Conservation (phyloP, 1,140 invertebrate species). For the Drosophila tristis region DNA sequence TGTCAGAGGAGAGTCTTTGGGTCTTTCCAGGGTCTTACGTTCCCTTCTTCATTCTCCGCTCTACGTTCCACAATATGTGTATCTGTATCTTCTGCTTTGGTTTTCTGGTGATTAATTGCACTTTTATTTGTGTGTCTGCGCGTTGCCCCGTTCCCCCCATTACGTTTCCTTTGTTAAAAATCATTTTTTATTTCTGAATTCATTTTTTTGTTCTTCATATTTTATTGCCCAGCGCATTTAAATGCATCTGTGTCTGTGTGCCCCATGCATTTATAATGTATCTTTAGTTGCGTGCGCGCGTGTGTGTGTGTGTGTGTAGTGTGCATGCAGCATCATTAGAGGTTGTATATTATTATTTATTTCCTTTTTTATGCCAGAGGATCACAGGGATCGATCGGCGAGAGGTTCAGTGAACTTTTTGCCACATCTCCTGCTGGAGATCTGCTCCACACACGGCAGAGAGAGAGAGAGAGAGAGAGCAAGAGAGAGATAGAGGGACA, state of each 20-base stretch:
- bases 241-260: conserved; percentile 13
- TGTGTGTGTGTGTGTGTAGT: conserved; percentile 12
- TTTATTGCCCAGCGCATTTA: conserved; percentile 68
- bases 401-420: conserved; percentile 65
- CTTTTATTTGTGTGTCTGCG: conserved; percentile 72
- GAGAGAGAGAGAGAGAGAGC: too few species aligned
- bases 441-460: too few species aligned
- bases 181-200: conserved; percentile 41
- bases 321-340: conserved; percentile 66
- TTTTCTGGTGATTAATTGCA: conserved; percentile 78
- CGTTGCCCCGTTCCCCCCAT: neutral
- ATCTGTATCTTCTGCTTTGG: conserved; percentile 24
- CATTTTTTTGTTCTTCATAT: conserved; percentile 52
- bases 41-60: conserved; percentile 7
- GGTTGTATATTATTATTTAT: conserved; percentile 59
- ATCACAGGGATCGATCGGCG: conserved; percentile 19
- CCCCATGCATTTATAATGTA: too few species aligned
- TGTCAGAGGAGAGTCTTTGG: conserved; percentile 50
- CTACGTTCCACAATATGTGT: conserved; percentile 15
- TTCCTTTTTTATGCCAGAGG: conserved; percentile 16
- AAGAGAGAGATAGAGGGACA: too few species aligned
- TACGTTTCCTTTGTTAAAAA: conserved; percentile 50
- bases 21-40: conserved; percentile 1
- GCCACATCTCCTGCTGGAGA: conserved; percentile 5
- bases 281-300: neutral